Conservation (phyloP, 2,888 invertebrate species). For the Calameuta pallipes region DNA sequence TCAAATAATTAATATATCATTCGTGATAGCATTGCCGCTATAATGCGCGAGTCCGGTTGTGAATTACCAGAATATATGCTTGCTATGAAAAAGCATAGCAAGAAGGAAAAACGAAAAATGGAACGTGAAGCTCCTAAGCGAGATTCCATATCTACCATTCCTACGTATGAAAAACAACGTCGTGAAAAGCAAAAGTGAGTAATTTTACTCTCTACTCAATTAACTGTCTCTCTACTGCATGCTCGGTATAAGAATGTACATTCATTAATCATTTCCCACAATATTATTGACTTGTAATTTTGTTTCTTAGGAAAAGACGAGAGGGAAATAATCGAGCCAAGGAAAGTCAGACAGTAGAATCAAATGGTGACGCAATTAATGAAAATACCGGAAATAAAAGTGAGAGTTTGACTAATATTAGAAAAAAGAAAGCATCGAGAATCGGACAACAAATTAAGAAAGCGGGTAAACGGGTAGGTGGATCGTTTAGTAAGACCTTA, state of each 20-base stretch:
- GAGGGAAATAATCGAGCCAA: background rate
- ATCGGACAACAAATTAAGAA: background rate
- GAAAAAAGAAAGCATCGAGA: background rate
- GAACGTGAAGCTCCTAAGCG: constrained; percentile 74
- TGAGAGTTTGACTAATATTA: background rate
- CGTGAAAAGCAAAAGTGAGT: constrained; percentile 64
- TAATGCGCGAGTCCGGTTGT: constrained; percentile 92
- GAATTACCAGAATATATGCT: constrained; percentile 93
- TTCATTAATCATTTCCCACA: background rate
- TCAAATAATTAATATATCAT: constrained; percentile 9
- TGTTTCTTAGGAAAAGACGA: background rate
- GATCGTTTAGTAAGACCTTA: background rate
- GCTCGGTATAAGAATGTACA: background rate
- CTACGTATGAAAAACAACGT: constrained; percentile 62
- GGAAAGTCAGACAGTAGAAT: background rate
- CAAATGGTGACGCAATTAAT: background rate
- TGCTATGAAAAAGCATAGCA: constrained; percentile 75
- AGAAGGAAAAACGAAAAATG: constrained; percentile 69
- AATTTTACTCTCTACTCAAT: constrained; percentile 27
- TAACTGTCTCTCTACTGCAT: background rate
- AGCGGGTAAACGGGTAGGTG: background rate
- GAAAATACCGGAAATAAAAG: background rate
- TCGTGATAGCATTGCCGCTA: constrained; percentile 82
- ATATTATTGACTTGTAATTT: background rate
- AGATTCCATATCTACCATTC: constrained; percentile 75